Evolutionary conservation across 23 tunicate species (phyloP), one percentile per base, ranked within the genome.

Genomic region (Trididemnum nubilum): DNA sequence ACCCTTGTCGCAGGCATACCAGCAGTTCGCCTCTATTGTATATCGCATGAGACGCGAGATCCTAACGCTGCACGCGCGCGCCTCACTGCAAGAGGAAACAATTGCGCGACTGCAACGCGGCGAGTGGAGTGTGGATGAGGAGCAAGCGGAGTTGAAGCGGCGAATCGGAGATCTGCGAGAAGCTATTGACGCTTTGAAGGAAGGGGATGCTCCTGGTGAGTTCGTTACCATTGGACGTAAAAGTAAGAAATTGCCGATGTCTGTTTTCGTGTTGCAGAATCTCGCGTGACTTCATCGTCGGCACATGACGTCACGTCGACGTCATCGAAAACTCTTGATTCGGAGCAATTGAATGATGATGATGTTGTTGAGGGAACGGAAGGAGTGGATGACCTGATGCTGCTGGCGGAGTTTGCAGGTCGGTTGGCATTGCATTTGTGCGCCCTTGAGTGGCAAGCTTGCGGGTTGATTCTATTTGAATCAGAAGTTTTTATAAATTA

Each of bases 21-120:
- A 90, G 51, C 34, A 73, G 0, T 88, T 78, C 37, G 89, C 89
- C 1, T 33, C 64, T 15, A 64, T 90, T 36, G 58, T 80, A 9
- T 82, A 85, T 34, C 81, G 96, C 22, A 82, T 90, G 78, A 82
- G 89, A 19, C 78, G 64, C 54, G 96, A 90, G 64, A 76, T 90
- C 63, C 51, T 90, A 1, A 35, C 64, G 32, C 81, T 91, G 27
- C 86, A 89, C 28, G 90, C 97, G 12, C 79, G 70, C 57, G 80
- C 76, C 37, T 35, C 60, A 29, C 34, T 76, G 49, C 87, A 91
- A 51, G 81, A 66, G 28, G 87, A 91, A n/a, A 80, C 72, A 24
- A 85, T 85, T 2, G 64, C 37, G 0, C 64, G 44, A 5, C 73
- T 91, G 37, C 81, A 59, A 33, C 38, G 31, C 27, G 90, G 65